These are phyloP conservation scores for Upupa epops DNA, from an alignment of 2,113 vertebrate genomes.

Conservation along the genomic window DNA sequence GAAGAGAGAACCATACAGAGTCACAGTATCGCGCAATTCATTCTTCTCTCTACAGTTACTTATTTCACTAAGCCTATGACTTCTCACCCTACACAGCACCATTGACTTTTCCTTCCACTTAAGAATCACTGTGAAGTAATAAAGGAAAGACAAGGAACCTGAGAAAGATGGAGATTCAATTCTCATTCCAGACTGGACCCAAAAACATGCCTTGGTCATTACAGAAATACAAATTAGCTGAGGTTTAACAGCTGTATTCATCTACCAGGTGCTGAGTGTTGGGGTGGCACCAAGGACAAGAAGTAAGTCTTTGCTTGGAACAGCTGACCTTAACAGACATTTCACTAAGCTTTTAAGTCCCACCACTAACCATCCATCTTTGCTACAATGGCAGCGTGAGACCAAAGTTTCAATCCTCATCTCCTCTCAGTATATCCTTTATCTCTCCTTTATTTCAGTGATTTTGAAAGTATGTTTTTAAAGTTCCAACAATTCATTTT, in stretches of 20 bases:
- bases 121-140: neutral
- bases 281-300: neutral
- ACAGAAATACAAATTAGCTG: neutral
- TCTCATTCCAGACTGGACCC: neutral
- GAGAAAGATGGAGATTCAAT: neutral
- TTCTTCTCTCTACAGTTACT: neutral
- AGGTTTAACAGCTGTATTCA: neutral
- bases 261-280: neutral
- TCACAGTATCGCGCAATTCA: neutral
- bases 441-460: neutral
- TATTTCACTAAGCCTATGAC: neutral
- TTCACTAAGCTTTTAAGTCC: neutral
- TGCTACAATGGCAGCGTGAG: neutral
- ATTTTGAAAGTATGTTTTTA: neutral
- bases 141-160: neutral
- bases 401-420: neutral
- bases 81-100: neutral
- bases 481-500: neutral
- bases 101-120: neutral
- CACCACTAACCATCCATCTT: rapidly evolving
- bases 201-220: neutral
- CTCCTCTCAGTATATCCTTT: neutral
- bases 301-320: neutral
- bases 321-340: neutral
- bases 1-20: neutral